Percentiles rank a stretch among this genome's conserved stretches.
These are phyloP conservation scores for Drosophila phalerata DNA, from an alignment of 2,888 invertebrate species.

Conservation along the genomic window DNA sequence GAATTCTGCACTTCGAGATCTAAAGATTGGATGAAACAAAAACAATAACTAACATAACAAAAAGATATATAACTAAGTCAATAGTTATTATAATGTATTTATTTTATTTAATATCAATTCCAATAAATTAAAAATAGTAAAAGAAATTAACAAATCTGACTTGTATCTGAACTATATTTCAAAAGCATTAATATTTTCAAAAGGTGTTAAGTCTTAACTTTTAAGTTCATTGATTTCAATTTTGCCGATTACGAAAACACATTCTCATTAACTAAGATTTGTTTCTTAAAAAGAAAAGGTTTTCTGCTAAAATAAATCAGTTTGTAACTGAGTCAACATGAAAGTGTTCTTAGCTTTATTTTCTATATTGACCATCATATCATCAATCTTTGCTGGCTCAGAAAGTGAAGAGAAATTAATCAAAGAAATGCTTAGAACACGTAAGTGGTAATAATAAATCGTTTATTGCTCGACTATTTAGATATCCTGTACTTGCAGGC, in stretches of 20 bases:
- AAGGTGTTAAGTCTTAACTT: too few relatives aligned
- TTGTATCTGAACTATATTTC: too few relatives aligned
- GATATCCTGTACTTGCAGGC: constrained; percentile 14
- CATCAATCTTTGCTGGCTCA: background rate
- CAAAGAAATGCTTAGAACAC: background rate
- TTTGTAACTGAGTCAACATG: background rate
- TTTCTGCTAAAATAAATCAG: background rate
- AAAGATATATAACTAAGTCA: too few relatives aligned
- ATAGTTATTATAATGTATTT: too few relatives aligned
- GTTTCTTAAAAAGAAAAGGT: constrained; percentile 8
- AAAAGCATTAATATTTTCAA: too few relatives aligned
- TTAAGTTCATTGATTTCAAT: too few relatives aligned
- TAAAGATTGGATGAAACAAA: background rate
- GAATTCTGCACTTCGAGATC: constrained; percentile 19
- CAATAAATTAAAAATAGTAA: too few relatives aligned
- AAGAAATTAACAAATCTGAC: too few relatives aligned
- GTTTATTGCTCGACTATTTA: background rate
- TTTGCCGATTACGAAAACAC: constrained; percentile 9
- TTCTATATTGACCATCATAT: background rate
- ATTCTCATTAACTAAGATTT: constrained; percentile 7
- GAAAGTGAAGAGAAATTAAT: background rate
- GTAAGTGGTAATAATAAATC: background rate
- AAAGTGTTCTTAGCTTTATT: background rate
- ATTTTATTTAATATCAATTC: too few relatives aligned
- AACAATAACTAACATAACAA: too few relatives aligned